phyloP scores from a whole-genome alignment of 2,113 vertebrate species.

The Falco punctatus region DNA sequence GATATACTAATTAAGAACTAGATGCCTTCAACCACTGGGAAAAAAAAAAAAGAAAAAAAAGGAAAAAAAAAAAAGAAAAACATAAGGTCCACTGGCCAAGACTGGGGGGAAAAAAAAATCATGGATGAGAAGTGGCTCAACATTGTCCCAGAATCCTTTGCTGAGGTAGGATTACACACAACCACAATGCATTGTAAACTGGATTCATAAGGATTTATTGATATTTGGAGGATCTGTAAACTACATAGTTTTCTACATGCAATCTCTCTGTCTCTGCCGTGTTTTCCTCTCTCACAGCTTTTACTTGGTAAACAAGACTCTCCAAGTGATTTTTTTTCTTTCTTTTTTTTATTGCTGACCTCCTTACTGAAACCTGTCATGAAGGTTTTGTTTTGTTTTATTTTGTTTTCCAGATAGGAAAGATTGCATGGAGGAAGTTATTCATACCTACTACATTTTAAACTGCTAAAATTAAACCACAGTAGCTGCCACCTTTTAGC shows the following conservation, averaged over 20 bases:
- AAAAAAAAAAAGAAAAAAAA: background rate
- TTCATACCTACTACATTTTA: background rate
- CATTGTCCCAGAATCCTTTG: background rate
- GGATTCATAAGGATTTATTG: background rate
- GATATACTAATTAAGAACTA: conserved; percentile 54
- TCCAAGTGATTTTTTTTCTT: background rate
- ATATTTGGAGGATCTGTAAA: background rate
- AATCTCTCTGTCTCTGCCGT: background rate
- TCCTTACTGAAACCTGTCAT: background rate
- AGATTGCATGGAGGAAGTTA: background rate
- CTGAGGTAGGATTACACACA: background rate
- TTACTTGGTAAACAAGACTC: background rate
- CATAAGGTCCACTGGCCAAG: background rate
- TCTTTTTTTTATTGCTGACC: background rate
- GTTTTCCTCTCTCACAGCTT: background rate
- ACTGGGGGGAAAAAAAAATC: background rate
- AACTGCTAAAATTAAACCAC: background rate
- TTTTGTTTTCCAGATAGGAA: background rate
- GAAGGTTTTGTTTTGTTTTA: background rate
- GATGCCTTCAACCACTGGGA: background rate
- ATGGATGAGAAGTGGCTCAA: background rate
- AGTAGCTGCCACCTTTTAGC: background rate
- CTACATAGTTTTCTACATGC: background rate
- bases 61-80: background rate
- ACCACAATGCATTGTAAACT: background rate